Evolutionary conservation across 1,140 invertebrate genomes (phyloP).

Genomic region (Drosophila trapezifrons): DNA sequence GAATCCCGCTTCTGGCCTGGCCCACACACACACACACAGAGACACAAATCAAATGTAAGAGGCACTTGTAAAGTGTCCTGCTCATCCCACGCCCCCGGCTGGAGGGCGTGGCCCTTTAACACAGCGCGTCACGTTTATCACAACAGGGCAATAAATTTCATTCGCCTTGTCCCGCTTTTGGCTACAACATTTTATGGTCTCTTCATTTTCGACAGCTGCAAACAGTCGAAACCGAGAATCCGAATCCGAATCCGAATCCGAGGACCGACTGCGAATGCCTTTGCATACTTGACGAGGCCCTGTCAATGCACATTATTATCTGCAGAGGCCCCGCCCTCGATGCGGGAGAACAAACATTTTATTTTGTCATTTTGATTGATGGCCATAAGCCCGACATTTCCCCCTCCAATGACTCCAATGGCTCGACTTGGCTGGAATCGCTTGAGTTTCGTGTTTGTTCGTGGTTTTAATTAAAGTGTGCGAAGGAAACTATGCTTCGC

Average conservation of each 20-base stretch:
- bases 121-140: constrained; percentile 76
- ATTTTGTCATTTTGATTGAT: constrained; percentile 81
- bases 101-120: constrained; percentile 50
- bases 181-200: constrained; percentile 66
- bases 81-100: not conserved
- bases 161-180: constrained; percentile 50
- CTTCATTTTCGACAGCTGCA: constrained; percentile 63
- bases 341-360: constrained; percentile 67
- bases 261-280: constrained; percentile 39
- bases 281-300: constrained; percentile 50
- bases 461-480: constrained; percentile 73
- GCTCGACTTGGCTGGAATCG: not conserved
- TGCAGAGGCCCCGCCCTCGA: constrained; percentile 1
- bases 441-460: constrained; percentile 52
- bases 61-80: constrained; percentile 60
- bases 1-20: not conserved
- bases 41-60: constrained; percentile 65
- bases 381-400: constrained; percentile 72
- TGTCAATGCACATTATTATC: constrained; percentile 70
- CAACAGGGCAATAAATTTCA: constrained; percentile 80
- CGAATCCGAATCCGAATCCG: not conserved
- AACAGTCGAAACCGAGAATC: constrained; percentile 35
- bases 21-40: constrained; percentile 4
- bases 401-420: not conserved
- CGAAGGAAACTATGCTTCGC: constrained; percentile 41